These are phyloP conservation scores for Ursus arctos DNA, from an alignment of 2,113 vertebrate species.

Conservation along the genomic window DNA sequence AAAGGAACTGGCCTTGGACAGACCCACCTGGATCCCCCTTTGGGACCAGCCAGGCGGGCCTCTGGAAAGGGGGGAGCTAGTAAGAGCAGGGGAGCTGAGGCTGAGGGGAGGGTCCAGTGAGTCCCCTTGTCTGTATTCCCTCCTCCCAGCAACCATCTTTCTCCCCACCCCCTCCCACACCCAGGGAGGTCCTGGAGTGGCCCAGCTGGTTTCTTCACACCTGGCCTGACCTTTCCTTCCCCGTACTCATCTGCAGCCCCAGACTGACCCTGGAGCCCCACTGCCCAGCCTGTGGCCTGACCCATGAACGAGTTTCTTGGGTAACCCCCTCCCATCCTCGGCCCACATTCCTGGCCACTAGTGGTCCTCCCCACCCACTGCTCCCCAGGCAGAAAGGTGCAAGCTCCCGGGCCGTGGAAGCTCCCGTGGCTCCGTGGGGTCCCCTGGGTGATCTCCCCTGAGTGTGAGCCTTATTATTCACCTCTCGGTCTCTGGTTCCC, in stretches of 20 bases:
- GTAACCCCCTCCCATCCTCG: background rate
- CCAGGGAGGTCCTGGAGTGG: background rate
- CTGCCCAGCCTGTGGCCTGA: background rate
- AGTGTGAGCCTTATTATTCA: background rate
- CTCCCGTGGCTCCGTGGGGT: background rate
- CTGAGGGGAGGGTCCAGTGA: background rate
- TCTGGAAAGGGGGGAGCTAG: background rate
- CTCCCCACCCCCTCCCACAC: background rate
- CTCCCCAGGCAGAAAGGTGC: background rate
- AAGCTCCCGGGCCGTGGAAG: fast-evolving
- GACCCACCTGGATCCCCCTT: background rate
- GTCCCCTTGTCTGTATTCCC: background rate
- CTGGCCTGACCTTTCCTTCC: background rate
- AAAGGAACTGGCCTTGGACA: background rate
- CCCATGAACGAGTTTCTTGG: background rate
- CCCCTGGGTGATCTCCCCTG: background rate
- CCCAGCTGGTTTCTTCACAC: constrained; percentile 24
- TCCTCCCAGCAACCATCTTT: background rate
- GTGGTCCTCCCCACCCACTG: background rate
- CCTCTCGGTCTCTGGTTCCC: background rate
- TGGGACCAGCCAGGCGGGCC: background rate
- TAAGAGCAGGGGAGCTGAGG: background rate
- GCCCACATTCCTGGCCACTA: background rate
- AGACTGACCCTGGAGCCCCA: background rate
- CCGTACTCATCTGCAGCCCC: background rate